Base-by-base conservation (phyloP, 1,140 invertebrate genomes). In the Linepithema humile region DNA sequence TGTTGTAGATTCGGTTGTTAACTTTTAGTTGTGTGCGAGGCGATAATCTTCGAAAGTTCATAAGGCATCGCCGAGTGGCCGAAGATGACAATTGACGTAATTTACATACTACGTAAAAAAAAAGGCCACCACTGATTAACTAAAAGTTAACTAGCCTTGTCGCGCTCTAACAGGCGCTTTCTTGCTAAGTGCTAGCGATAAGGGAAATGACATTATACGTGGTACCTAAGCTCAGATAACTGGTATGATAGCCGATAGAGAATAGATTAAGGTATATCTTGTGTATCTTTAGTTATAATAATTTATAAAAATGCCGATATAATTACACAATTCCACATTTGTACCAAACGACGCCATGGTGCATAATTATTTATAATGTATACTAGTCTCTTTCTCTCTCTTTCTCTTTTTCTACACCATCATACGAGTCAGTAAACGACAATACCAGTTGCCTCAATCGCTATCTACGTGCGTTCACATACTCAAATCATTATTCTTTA, bases 231-330 rank as follows among this genome's bases (percentile, higher is more conserved):
- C 48, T 80, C 64, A 38, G 12, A 65, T 29, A 59, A 64, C 4
- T 15, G 12, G 20, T 77, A 64, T 15, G 35, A 80, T 80, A 77
- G 32, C 17, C 32, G 20, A 12, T 55, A 70, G 6, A 57, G n/a
- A 40, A 12, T 69, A 70, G 9, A 69, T 69, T 69, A 78, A 80
- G 75, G n/a, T 69, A 69, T 78, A 17, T 53, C 15, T 45, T 88
- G 75, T 82, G 77, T 67, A 35, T 87, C 87, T 91, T 91, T 92
- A 92, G 91, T 91, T 92, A 91, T 91, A 92, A 88, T 92, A 92
- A 92, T 86, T 92, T 92, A 92, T 92, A 89, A 91, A 92, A 91
- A 86, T 82, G 67, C 82, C 84, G 89, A 91, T 89, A 89, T 84
- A 90, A 89, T 90, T 91, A 91, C 77, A 74, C 48, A 90, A 88